These are phyloP conservation scores for Drosophila acutilabella DNA, from an alignment of 2,888 invertebrate species.

Conservation along the genomic window DNA sequence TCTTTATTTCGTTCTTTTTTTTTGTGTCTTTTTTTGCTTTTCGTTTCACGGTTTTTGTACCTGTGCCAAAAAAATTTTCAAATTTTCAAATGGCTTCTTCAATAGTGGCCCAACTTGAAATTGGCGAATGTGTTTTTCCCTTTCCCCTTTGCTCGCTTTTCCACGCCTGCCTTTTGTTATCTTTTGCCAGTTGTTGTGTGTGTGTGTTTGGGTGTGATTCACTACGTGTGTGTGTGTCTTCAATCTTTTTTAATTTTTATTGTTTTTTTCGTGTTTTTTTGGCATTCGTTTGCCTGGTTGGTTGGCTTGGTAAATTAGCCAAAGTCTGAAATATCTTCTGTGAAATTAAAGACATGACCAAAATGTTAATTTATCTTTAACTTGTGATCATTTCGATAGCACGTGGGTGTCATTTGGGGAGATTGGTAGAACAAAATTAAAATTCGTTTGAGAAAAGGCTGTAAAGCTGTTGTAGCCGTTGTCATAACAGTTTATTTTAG, in stretches of 20 bases:
- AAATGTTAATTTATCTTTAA: conserved; percentile 26
- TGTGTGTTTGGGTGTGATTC: conserved; percentile 41
- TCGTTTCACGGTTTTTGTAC: conserved; percentile 74
- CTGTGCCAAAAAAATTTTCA: conserved; percentile 82
- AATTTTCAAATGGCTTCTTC: conserved; percentile 82
- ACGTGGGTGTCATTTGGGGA: background rate
- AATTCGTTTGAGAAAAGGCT: background rate
- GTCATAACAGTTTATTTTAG: too few species aligned
- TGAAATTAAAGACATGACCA: conserved; percentile 54
- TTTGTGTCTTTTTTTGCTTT: conserved; percentile 22
- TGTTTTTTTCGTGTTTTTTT: conserved; percentile 37
- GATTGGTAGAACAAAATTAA: background rate
- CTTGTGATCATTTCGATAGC: background rate
- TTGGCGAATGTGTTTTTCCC: conserved; percentile 53
- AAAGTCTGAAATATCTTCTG: conserved; percentile 50
- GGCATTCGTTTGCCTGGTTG: conserved; percentile 35
- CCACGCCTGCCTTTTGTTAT: conserved; percentile 39
- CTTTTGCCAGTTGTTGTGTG: conserved; percentile 62
- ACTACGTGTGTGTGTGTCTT: conserved; percentile 33
- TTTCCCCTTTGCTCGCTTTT: background rate
- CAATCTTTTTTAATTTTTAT: conserved; percentile 62
- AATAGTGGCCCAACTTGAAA: conserved; percentile 70
- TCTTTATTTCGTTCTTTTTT: conserved; percentile 66
- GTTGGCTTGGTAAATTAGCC: conserved; percentile 66
- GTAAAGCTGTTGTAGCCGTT: background rate